phyloP scores from a whole-genome alignment of 2,888 invertebrate species.

The Rutpela maculata region DNA sequence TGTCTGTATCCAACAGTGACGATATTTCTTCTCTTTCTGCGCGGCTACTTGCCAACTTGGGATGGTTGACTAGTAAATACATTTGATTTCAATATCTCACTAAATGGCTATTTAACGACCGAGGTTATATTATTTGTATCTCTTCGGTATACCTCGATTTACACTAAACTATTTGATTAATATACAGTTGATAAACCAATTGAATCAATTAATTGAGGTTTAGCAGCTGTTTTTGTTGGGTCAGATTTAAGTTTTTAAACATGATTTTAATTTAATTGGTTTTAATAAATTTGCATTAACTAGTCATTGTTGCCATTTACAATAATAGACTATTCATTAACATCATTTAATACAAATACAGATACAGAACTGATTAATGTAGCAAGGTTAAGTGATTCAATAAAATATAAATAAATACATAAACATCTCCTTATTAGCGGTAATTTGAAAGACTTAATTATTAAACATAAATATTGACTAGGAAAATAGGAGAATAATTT shows the following conservation, averaged over 20 bases:
- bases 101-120: too few species aligned
- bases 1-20: too few species aligned
- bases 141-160: neutral
- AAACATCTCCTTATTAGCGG: neutral
- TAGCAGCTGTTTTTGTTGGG: neutral
- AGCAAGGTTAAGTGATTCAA: neutral
- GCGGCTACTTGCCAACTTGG: too few species aligned
- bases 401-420: neutral
- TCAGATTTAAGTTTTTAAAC: neutral
- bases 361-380: neutral
- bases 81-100: too few species aligned
- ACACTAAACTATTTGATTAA: neutral
- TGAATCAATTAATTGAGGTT: neutral
- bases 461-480: too few species aligned
- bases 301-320: neutral
- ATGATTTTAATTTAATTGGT: conserved; percentile 1
- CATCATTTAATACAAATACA: neutral
- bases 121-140: neutral
- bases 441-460: neutral
- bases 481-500: too few species aligned
- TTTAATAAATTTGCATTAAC: neutral
- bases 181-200: neutral
- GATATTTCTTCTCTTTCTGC: too few species aligned
- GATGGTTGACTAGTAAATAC: too few species aligned
- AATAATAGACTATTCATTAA: neutral